These are phyloP conservation scores for Conus canariensis DNA, from an alignment of 2,888 invertebrate genomes.

Conservation along the genomic window DNA sequence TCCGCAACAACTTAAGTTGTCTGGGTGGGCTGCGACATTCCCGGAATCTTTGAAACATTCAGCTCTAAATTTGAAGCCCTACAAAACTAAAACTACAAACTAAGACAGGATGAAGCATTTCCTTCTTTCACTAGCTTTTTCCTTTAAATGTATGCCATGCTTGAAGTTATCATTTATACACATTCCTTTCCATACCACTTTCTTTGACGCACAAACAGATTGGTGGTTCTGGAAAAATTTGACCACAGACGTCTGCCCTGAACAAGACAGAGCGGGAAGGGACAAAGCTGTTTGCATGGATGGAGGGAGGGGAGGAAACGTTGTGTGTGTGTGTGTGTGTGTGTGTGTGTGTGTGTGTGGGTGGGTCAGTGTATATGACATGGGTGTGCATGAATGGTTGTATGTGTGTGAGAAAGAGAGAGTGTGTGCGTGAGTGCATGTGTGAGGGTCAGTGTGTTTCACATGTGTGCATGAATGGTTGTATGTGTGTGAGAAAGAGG, in stretches of 20 bases:
- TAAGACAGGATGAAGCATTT: no score
- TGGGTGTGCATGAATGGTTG: background rate
- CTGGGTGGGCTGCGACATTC: no score
- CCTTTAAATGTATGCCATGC: no score
- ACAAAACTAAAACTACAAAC: no score
- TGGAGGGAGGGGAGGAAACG: background rate
- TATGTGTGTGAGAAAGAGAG: background rate
- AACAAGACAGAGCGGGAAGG: background rate
- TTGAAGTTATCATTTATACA: no score
- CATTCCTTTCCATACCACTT: background rate
- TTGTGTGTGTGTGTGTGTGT: background rate
- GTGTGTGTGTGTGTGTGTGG: background rate
- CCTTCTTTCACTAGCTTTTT: no score
- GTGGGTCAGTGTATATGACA: background rate
- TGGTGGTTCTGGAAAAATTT: constrained; percentile 51
- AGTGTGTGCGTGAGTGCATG: background rate
- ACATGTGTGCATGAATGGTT: background rate
- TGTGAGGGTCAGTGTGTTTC: background rate
- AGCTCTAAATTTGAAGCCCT: no score
- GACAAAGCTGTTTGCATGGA: no score
- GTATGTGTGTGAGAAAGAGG: background rate
- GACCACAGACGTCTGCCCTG: constrained; percentile 47
- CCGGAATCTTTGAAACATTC: no score
- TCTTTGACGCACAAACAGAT: constrained; percentile 41
- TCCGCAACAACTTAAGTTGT: no score